phyloP scores from a whole-genome alignment of 2,888 invertebrate genomes.

The Heliconius ismenius region DNA sequence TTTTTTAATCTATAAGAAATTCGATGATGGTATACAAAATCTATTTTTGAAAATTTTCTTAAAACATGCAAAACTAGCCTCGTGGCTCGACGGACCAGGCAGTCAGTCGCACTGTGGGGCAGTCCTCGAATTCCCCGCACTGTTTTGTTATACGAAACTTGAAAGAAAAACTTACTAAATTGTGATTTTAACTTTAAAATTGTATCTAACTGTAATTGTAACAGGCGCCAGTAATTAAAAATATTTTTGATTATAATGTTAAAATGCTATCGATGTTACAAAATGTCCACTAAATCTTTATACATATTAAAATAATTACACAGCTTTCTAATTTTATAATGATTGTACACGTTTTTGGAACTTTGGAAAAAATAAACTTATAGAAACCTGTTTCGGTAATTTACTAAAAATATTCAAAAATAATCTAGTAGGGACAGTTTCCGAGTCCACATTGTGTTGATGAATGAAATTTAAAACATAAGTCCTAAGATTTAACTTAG shows the following conservation, averaged over 20 bases:
- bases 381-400: too few relatives aligned
- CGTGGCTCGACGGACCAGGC: constrained; percentile 68
- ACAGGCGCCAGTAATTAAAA: too few relatives aligned
- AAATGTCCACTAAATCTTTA: too few relatives aligned
- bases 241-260: too few relatives aligned
- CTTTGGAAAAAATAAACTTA: too few relatives aligned
- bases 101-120: constrained; percentile 74
- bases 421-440: constrained; percentile 58
- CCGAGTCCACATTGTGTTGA: constrained; percentile 73
- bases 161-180: constrained; percentile 69
- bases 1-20: too few relatives aligned
- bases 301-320: too few relatives aligned
- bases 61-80: constrained; percentile 70
- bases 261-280: too few relatives aligned
- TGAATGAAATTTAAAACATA: constrained; percentile 66
- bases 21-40: constrained; percentile 74
- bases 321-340: too few relatives aligned
- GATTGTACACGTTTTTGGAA: too few relatives aligned
- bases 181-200: constrained; percentile 54
- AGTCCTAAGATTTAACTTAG: constrained; percentile 43
- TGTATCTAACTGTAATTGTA: too few relatives aligned
- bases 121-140: constrained; percentile 74
- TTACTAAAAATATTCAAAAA: too few relatives aligned
- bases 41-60: constrained; percentile 82
- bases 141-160: constrained; percentile 68